These are phyloP conservation scores for Aphrophora alni DNA, from an alignment of 2,888 invertebrate species.

Conservation along the genomic window DNA sequence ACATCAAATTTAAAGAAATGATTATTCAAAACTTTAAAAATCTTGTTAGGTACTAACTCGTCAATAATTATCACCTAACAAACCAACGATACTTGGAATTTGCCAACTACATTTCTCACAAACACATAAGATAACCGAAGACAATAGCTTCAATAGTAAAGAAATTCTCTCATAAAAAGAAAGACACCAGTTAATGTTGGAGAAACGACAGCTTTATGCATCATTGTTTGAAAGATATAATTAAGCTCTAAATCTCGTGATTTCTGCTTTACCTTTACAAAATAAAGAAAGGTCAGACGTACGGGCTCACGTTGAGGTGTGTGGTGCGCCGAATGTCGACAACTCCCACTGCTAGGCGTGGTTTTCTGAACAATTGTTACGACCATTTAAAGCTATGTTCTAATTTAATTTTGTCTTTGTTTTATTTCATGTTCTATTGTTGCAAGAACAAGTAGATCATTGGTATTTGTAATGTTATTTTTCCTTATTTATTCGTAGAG, in stretches of 20 bases:
- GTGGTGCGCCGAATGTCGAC: background rate
- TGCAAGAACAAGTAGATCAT: background rate
- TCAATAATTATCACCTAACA: too few species aligned
- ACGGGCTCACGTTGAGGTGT: too few species aligned
- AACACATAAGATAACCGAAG: background rate
- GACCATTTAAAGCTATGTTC: background rate
- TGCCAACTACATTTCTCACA: too few species aligned
- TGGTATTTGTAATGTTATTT: background rate
- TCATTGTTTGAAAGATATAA: background rate
- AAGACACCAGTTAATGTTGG: background rate
- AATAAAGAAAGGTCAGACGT: too few species aligned
- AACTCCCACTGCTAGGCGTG: background rate
- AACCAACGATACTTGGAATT: too few species aligned
- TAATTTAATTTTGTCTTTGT: background rate
- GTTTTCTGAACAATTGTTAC: background rate
- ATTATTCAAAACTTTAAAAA: too few species aligned
- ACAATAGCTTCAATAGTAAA: background rate
- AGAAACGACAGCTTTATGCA: background rate
- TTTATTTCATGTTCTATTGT: background rate
- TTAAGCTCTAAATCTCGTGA: background rate
- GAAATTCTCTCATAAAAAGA: background rate
- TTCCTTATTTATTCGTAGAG: too few species aligned
- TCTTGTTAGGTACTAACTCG: too few species aligned
- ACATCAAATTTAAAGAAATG: too few species aligned
- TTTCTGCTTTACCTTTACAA: background rate